A percentile compares a stretch with the other conserved stretches of the same genome.
Conservation (phyloP, 2,797 vertebrate species). For the Cirrhinus molitorella region DNA sequence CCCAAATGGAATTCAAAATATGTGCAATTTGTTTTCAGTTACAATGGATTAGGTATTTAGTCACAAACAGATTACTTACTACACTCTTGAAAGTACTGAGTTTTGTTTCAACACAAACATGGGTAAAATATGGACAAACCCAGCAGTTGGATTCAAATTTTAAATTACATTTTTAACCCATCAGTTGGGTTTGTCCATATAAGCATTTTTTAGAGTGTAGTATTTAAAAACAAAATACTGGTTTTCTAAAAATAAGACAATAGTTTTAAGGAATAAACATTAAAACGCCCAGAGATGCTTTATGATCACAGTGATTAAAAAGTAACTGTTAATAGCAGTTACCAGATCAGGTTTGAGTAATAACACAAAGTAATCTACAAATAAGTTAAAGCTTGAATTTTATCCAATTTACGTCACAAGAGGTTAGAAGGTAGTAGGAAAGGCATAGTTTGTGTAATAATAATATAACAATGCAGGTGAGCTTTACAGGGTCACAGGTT, state of each 20-base stretch:
- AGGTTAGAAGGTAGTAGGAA: constrained; percentile 12
- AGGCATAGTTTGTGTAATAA: neutral
- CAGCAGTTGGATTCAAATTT: no score
- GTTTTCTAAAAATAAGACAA: neutral
- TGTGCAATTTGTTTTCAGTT: neutral
- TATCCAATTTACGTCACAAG: neutral
- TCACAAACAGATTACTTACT: neutral
- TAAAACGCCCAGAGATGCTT: neutral
- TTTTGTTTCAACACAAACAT: no score
- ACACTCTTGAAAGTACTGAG: no score
- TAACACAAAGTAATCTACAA: neutral
- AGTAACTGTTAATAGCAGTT: neutral
- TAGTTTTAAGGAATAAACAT: neutral
- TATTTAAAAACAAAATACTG: neutral
- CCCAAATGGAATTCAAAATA: neutral
- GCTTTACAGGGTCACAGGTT: neutral
- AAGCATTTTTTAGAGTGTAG: neutral
- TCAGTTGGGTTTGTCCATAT: no score
- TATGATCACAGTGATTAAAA: neutral
- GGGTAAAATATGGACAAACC: no score
- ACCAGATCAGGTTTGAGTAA: neutral
- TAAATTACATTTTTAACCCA: no score
- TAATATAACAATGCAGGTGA: constrained; percentile 6
- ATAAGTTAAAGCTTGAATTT: neutral
- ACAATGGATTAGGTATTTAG: neutral